A percentile compares a stretch with the other conserved stretches of the same genome.
Evolutionary conservation across 1,140 invertebrate species (phyloP).

Genomic region (Drosophila prosaltans): DNA sequence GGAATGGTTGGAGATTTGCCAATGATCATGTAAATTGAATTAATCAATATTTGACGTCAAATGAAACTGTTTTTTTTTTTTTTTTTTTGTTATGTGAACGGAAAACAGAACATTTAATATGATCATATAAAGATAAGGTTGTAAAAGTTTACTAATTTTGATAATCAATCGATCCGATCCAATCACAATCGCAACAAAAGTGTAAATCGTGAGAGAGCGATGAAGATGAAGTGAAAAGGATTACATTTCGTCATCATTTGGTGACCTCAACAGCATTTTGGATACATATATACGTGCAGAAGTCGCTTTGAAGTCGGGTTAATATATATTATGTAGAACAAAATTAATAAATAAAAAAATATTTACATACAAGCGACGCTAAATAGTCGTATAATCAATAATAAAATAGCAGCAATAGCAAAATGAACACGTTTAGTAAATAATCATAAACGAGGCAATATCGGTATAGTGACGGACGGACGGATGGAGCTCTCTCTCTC

Average conservation of each 20-base stretch:
- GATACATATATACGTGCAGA: slow-evolving; percentile 38
- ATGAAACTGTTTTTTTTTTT: slow-evolving; percentile 38
- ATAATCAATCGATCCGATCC: slow-evolving; percentile 34
- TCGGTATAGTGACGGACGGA: neutral
- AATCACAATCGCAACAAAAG: neutral
- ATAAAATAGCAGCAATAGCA: slow-evolving; percentile 75
- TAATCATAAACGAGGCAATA: slow-evolving; percentile 55
- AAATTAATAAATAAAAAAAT: slow-evolving; percentile 74
- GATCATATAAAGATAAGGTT: slow-evolving; percentile 46
- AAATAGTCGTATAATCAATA: slow-evolving; percentile 80
- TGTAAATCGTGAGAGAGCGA: neutral
- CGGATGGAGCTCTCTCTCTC: neutral
- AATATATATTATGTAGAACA: slow-evolving; percentile 41
- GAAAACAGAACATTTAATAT: slow-evolving; percentile 79
- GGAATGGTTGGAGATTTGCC: slow-evolving; percentile 30
- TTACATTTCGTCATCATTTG: neutral
- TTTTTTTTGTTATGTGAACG: slow-evolving; percentile 33
- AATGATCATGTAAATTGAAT: slow-evolving; percentile 73
- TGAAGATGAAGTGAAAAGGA: slow-evolving; percentile 27
- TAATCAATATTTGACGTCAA: slow-evolving; percentile 60
- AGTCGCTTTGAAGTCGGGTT: neutral
- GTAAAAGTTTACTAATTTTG: slow-evolving; percentile 57
- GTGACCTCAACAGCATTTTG: neutral
- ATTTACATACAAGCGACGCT: slow-evolving; percentile 73
- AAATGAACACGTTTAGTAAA: slow-evolving; percentile 80